Base-by-base conservation (phyloP, 2,888 invertebrate species). In the Eristalinus sepulchralis region DNA sequence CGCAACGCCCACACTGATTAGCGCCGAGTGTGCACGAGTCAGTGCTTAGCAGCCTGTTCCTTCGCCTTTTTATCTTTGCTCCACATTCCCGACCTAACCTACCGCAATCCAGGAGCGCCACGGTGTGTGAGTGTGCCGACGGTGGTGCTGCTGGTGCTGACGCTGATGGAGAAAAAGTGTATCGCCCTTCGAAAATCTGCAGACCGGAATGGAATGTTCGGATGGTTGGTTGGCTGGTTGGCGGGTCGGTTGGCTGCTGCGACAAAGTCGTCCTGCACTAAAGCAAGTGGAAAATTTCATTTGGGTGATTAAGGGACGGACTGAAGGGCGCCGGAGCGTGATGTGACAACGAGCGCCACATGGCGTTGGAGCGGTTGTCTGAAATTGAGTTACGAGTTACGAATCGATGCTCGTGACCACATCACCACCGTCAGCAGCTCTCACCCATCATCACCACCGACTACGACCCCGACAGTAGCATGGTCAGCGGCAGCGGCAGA, bases 271-370 rank as follows among this genome's bases (percentile, higher is more conserved):
- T 72, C 68, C 76, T 77, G 81, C 84, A 81, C 60, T 71, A 76
- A 81, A 80, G 39, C 76, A 75, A 84, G 70, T 67, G 62, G 75
- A 81, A 84, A 76, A 80, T 76, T 75, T 63, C 60, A 84, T 76
- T 67, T 80, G 6, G 33, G 34, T 39, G 55, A 55, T 70, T 36
- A 39, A 24, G 57, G 57, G 24, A 27, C 11, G 57, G 20, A 11
- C 17, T 34, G 59, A 67, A 67, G 33, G 22, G 17, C 27, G 33
- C 33, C 20, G 33, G 5, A n/a, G 34, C 34, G 33, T 66, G 24
- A 31, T n/a, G 34, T 59, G 73, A 60, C 67, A 66, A 34, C n/a
- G 10, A 36, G 67, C 36, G 17, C 13, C 73, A 80, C 63, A 72
- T 67, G 80, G 22, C 60, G 66, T 13, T 20, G 31, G 27, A 73